Percentiles rank a stretch among this genome's conserved stretches.
Evolutionary conservation across 2,797 vertebrate species (phyloP).

Genomic region (Synanceia verrucosa): DNA sequence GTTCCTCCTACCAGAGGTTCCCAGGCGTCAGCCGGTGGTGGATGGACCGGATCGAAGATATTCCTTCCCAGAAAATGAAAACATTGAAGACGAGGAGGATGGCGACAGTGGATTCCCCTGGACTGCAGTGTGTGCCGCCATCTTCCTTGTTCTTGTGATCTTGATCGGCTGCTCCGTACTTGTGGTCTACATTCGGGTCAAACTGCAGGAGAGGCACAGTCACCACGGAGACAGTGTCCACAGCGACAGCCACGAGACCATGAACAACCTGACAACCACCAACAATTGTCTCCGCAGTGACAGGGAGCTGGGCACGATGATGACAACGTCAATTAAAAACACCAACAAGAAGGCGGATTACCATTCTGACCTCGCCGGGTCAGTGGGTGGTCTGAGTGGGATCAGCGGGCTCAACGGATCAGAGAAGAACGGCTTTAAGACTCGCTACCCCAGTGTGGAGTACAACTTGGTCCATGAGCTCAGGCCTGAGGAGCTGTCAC

Average conservation of each 20-base stretch:
- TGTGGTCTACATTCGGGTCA: conserved; percentile 90
- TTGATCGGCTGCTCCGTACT: conserved; percentile 91
- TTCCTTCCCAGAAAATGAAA: conserved; percentile 67
- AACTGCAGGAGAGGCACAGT: conserved; percentile 86
- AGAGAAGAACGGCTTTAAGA: conserved; percentile 91
- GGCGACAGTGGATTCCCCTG: conserved; percentile 89
- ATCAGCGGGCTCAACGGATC: conserved; percentile 71
- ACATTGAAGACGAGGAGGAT: conserved; percentile 74
- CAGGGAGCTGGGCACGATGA: conserved; percentile 91
- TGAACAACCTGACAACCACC: conserved; percentile 94
- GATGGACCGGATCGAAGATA: conserved; percentile 78
- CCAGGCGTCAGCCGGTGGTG: conserved; percentile 73
- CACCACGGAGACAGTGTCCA: conserved; percentile 82
- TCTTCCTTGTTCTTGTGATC: conserved; percentile 92
- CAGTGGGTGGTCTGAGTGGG: conserved; percentile 71
- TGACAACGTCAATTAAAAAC: conserved; percentile 94
- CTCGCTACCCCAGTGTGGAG: conserved; percentile 92
- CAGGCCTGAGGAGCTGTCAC: conserved; percentile 84
- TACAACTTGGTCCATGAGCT: conserved; percentile 96
- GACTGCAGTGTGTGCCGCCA: conserved; percentile 93
- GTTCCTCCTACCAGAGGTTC: conserved; percentile 90
- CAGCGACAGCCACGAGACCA: conserved; percentile 91
- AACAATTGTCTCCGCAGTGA: conserved; percentile 93
- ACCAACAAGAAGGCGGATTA: conserved; percentile 98
- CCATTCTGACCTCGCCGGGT: conserved; percentile 85